These are phyloP conservation scores for Aphidius gifuensis DNA, from an alignment of 1,140 invertebrate genomes.

Conservation along the genomic window DNA sequence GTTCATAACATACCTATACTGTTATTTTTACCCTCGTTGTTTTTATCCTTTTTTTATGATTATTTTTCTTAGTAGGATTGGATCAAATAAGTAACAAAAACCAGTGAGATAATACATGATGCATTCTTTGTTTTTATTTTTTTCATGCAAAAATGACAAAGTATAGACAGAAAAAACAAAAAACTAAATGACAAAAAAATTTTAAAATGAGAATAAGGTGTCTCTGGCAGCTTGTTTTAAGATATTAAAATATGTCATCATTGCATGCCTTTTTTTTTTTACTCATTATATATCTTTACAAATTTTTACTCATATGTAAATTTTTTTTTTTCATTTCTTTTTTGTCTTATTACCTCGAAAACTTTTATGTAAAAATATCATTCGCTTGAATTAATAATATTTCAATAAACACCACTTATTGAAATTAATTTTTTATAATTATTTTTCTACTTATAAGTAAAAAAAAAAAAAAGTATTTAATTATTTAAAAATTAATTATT, in stretches of 20 bases:
- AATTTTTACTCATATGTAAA: not conserved
- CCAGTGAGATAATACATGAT: constrained; percentile 45
- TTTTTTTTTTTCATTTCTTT: not conserved
- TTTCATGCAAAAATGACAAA: not conserved
- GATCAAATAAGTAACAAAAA: constrained; percentile 30
- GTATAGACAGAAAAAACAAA: constrained; percentile 26
- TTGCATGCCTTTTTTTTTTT: constrained; percentile 41
- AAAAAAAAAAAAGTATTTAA: too few relatives aligned
- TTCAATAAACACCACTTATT: too few relatives aligned
- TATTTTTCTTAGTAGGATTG: constrained; percentile 24
- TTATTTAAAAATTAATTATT: too few relatives aligned
- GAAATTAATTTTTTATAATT: too few relatives aligned
- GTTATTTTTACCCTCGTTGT: constrained; percentile 14
- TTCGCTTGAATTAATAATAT: too few relatives aligned
- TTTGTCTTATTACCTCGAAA: too few relatives aligned
- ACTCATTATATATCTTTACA: not conserved
- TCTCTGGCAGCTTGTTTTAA: constrained; percentile 36
- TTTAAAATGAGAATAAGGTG: constrained; percentile 17
- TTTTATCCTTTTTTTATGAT: constrained; percentile 11
- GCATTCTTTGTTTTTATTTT: constrained; percentile 38
- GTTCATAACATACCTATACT: not conserved
- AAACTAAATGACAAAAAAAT: constrained; percentile 15
- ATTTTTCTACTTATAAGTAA: too few relatives aligned
- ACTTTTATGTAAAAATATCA: too few relatives aligned
- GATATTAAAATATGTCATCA: constrained; percentile 55